Percentiles rank a stretch among this genome's conserved stretches.
Conservation (phyloP, 2,797 vertebrate species). For the Tapera naevia region DNA sequence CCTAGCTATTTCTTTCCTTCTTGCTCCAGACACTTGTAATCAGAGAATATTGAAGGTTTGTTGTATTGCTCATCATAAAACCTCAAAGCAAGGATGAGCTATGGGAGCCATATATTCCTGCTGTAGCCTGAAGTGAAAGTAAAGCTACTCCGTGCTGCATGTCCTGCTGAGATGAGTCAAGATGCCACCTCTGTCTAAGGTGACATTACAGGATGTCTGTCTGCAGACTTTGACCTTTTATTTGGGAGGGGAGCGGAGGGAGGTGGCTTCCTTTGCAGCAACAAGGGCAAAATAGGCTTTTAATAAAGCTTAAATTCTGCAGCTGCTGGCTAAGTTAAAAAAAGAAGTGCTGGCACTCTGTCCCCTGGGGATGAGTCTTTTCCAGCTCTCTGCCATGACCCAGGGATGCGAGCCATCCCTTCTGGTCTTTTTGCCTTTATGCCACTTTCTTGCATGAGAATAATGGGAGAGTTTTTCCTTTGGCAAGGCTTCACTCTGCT, state of each 20-base stretch:
- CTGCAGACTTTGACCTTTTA: background rate
- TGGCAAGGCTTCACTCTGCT: background rate
- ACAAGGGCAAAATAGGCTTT: conserved; percentile 17
- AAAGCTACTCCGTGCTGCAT: background rate
- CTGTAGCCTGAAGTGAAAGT: background rate
- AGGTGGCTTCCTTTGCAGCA: conserved; percentile 35
- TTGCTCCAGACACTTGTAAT: background rate
- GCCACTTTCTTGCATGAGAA: background rate
- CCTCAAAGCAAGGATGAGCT: background rate
- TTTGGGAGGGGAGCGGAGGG: background rate
- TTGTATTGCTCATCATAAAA: background rate
- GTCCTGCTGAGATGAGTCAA: background rate
- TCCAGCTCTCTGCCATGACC: background rate
- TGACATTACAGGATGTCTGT: conserved; percentile 27
- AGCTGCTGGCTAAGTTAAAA: conserved; percentile 39
- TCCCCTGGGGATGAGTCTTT: conserved; percentile 34
- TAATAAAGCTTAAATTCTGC: conserved; percentile 36
- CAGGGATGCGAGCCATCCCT: background rate
- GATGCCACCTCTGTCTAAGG: background rate
- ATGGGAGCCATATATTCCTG: background rate
- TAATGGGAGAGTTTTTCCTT: background rate
- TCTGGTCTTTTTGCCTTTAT: background rate
- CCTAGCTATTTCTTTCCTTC: background rate
- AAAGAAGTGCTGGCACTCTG: conserved; percentile 26
- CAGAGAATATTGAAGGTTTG: background rate